A percentile compares a stretch with the other conserved stretches of the same genome.
Conservation (phyloP, 64 coral and sea anemone genomes). For the Stichodactyla mertensii region DNA sequence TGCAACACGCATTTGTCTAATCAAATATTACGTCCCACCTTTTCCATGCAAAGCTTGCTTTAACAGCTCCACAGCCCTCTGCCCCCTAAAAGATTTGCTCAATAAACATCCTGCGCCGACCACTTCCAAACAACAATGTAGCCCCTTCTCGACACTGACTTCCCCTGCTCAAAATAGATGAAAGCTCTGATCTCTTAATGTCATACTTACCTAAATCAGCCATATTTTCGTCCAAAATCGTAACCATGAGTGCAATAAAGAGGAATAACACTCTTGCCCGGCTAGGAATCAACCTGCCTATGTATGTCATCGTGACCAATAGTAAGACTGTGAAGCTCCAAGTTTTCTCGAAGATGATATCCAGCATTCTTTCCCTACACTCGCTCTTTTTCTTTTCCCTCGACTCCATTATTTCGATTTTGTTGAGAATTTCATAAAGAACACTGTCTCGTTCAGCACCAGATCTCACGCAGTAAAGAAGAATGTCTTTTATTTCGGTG, state of each 20-base stretch:
- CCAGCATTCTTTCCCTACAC: not conserved
- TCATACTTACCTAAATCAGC: constrained; percentile 11
- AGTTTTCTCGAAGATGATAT: not conserved
- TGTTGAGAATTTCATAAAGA: not conserved
- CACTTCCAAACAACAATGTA: no score
- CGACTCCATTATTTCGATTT: not conserved
- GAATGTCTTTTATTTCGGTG: not conserved
- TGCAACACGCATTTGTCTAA: no score
- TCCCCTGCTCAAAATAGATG: no score
- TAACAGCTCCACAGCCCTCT: no score
- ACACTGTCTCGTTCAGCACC: not conserved
- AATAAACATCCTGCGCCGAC: no score
- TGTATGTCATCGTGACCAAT: not conserved
- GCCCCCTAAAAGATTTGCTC: no score
- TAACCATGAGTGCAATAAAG: not conserved
- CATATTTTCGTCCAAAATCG: not conserved
- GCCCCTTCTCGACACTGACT: no score
- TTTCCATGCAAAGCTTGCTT: no score
- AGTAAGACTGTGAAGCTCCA: not conserved
- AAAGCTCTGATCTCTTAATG: no score
- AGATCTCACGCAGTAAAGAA: not conserved
- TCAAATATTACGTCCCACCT: no score
- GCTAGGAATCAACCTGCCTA: not conserved
- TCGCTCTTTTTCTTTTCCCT: not conserved
- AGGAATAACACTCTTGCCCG: not conserved